Conservation (phyloP, 1,140 invertebrate species). For the Meloidogyne hapla region DNA sequence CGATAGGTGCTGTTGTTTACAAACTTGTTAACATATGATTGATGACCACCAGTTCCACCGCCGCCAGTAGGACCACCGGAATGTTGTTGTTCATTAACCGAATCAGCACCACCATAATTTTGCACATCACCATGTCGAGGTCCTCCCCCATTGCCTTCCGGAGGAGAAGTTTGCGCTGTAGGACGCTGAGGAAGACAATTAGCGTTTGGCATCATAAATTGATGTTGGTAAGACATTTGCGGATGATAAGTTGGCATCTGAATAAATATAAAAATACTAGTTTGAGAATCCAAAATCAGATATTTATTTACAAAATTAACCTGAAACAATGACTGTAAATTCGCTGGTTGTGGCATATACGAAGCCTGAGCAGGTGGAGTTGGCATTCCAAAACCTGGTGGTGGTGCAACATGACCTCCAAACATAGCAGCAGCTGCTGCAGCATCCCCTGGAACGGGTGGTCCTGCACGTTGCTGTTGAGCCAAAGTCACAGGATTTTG, state of each 20-base stretch:
- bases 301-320: background rate
- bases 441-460: conserved; percentile 1
- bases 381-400: conserved; percentile 28
- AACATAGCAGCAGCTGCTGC: conserved; percentile 14
- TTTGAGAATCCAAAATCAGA: too few relatives aligned
- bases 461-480: conserved; percentile 6
- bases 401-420: conserved; percentile 20
- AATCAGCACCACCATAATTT: background rate
- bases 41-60: background rate
- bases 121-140: conserved; percentile 11
- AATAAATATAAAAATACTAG: background rate
- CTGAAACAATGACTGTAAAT: conserved; percentile 25
- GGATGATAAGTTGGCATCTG: conserved; percentile 32
- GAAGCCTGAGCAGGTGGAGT: conserved; percentile 18
- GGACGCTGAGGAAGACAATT: conserved; percentile 25
- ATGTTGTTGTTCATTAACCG: background rate
- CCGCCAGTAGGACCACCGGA: conserved; percentile 6
- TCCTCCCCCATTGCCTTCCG: conserved; percentile 2
- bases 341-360: conserved; percentile 23
- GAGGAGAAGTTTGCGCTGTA: conserved; percentile 18
- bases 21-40: conserved; percentile 13
- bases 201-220: conserved; percentile 25
- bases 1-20: conserved; percentile 13
- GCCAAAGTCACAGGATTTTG: conserved; percentile 11
- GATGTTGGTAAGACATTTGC: conserved; percentile 18